Percentiles rank a stretch among this genome's conserved stretches.
phyloP scores from a whole-genome alignment of 2,113 vertebrate genomes.

The Laticauda colubrina region DNA sequence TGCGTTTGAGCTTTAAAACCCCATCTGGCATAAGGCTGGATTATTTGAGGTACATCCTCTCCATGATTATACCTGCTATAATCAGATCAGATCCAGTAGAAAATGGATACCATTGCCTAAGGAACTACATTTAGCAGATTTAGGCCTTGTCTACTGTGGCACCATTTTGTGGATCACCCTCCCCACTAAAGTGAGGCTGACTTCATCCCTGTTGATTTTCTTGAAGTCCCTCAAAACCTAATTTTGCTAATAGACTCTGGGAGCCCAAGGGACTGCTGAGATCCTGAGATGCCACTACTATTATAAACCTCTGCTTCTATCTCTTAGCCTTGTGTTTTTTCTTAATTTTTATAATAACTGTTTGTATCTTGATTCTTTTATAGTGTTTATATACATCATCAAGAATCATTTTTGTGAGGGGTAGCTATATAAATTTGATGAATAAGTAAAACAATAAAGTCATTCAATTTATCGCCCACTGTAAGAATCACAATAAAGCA shows the following conservation, averaged over 20 bases:
- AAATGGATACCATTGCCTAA: neutral
- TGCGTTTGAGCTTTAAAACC: neutral
- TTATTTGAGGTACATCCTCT: neutral
- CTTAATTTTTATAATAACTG: neutral
- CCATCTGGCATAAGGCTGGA: neutral
- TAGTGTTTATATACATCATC: neutral
- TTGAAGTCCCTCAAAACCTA: neutral
- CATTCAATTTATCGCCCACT: slow-evolving; percentile 8
- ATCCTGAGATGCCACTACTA: neutral
- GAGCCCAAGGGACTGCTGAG: neutral
- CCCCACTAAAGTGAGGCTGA: neutral
- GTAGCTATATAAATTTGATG: neutral
- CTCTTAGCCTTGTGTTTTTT: neutral
- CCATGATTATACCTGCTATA: neutral
- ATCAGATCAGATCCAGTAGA: neutral
- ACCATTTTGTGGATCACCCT: neutral
- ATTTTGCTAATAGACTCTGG: neutral
- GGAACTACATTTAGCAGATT: neutral
- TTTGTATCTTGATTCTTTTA: neutral
- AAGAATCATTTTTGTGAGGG: neutral
- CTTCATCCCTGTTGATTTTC: neutral
- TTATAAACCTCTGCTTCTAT: neutral
- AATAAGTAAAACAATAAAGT: neutral
- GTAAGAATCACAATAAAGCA: slow-evolving; percentile 36
- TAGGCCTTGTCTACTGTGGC: neutral